Base-by-base conservation (phyloP, 2,888 invertebrate species). In the Caenorhabditis japonica region DNA sequence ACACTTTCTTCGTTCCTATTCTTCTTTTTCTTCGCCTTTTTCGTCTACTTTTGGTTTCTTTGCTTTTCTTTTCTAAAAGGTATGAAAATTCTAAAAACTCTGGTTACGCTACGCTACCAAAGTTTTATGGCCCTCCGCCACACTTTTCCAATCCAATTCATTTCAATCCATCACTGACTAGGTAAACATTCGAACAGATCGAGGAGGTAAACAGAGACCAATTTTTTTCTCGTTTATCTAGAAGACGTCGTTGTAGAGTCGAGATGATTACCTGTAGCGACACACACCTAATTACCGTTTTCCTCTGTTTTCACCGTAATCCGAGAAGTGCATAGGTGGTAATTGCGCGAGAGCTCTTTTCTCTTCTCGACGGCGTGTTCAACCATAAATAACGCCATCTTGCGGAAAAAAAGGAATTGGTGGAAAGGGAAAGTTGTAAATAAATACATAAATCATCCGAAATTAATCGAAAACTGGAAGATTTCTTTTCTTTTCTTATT, bases 361-460 rank as follows among this genome's bases (percentile, higher is more conserved):
- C 38, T 41, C 41, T 17, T 27, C 51, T 30, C 46, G 15, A 5
- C 49, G 49, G 30, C 47, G 59, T 47, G 47, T 49, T 12, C 36
- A 21, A n/a, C 33, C 41, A 33, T 43, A 39, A 55, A 55, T 41
- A 30, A 55, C 41, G 19, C 15, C 19, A 19, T 25, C 27, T 15
- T n/a, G n/a, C n/a, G n/a, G 27, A 39, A 34, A 41, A 23, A 38
- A 23, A 7, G 13, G n/a, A 25, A 25, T 30, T 36, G 44, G 39
- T 53, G 64, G 52, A 53, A 64, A 52, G 47, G 49, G 55, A 55
- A 62, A 56, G 64, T 56, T 64, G 64, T 64, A 64, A 64, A 64
- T 64, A 55, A 62, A 56, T 55, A 55, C 56, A 56, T 64, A 64
- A 64, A 64, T 64, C 64, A 64, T 64, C 64, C 64, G 64, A 64